Base-by-base conservation (phyloP, 2,888 invertebrate genomes). In the Toxonevra muliebris region DNA sequence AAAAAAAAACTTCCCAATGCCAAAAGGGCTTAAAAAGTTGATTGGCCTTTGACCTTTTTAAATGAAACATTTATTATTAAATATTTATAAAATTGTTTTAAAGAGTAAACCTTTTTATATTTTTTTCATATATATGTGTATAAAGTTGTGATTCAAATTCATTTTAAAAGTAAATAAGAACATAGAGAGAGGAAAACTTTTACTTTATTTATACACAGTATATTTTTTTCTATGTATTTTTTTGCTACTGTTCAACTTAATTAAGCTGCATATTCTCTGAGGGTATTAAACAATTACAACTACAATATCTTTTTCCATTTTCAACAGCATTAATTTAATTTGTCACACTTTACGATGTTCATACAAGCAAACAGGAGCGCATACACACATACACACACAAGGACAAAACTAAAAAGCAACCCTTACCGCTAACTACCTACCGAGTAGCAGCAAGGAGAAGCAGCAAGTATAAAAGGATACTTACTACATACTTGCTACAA, bases 261-360 rank as follows among this genome's bases (percentile, higher is more conserved):
- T 72, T 72, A 72, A 69, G 68, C 62, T 59, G 40, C 64, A 59
- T 53, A 65, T 65, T 69, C 70, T 60, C 69, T 66, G 73, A 71
- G 75, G 75, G 78, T 75, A 81, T 80, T 81, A 79, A 78, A 73
- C 81, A 80, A 81, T 81, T 80, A 80, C 79, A 66, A 71, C 72
- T 71, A 73, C 71, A 63, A 63, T 69, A 67, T 66, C 67, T 77
- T 77, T 78, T 73, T 74, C 67, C 66, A 67, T 71, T 68, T 66
- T 70, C 77, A 75, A 71, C 70, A 75, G 76, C 76, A 70, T 71
- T 74, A 74, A 74, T 73, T 73, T 72, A 74, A 74, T 74, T 74
- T 74, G 74, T 73, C 74, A 73, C 71, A 73, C 73, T 73, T 73
- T 73, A 68, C 68, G 67, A 70, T 19, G 15, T 48, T 72, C 77